Base-by-base conservation (phyloP, 1,140 invertebrate genomes). In the Zaprionus camerounensis region DNA sequence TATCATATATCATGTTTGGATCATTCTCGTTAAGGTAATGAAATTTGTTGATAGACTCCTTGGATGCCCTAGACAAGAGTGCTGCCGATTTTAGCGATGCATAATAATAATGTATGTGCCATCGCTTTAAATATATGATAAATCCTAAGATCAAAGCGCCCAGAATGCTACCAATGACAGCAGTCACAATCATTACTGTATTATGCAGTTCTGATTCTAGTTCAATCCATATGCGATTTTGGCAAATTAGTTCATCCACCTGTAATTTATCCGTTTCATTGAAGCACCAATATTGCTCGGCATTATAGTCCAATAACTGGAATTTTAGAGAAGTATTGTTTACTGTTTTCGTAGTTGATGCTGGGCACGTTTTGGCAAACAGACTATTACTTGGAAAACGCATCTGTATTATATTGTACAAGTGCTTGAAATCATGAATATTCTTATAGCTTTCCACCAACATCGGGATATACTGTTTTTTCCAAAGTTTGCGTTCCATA, bases 11-110 rank as follows among this genome's bases (percentile, higher is more conserved):
- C 6, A 85, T 66, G 28, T 71, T 80, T 15, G 82, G 82, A 72
- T 82, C 78, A 7, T 65, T 61, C 28, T 86, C 69, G 13, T 46
- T 67, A 6, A 91, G 58, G 17, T 62, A 72, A 24, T 73, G 75
- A n/a, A 87, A 81, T 24, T 70, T 77, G 28, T 84, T 76, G 2
- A 74, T 34, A 4, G 82, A 74, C 24, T 85, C 82, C 41, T 91
- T 90, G 1, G 88, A 77, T 0, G 82, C 82, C 6, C 71, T 75
- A 5, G 77, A 94, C 76, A 46, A 93, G 88, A 61, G 93, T 80
- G 92, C 94, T 93, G 91, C 91, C 1, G 91, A 92, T 71, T 94
- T 94, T 38, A 95, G 77, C 0, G 93, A 94, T n/a, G 95, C 93
- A 44, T 93, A 93, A 74, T 94, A 95, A 75, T 95, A 95, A 78